phyloP scores from a whole-genome alignment of 2,888 invertebrate genomes.

The Vannuccia rotundouncinata region DNA sequence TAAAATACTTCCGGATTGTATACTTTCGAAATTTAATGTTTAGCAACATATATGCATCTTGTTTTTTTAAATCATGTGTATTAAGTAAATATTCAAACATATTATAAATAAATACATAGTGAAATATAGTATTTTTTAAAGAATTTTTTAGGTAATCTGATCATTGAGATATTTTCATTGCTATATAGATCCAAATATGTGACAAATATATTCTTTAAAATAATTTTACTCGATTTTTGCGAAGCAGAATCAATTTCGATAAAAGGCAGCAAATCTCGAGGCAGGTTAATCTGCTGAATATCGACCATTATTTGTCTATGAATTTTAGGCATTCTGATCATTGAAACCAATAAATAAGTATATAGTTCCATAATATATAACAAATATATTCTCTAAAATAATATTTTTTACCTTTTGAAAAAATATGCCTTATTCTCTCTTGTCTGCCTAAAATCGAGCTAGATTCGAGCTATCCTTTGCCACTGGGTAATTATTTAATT shows the following conservation, averaged over 20 bases:
- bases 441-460: conserved; percentile 26
- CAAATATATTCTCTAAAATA: conserved; percentile 3
- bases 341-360: conserved; percentile 9
- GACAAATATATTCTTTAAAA: not conserved
- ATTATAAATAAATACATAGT: not conserved
- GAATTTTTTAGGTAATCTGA: not conserved
- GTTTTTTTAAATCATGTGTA: not conserved
- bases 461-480: not conserved
- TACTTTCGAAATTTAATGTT: not conserved
- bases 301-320: conserved; percentile 6
- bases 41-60: not conserved
- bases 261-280: conserved; percentile 13
- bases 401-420: conserved; percentile 12
- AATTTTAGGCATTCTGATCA: conserved; percentile 7
- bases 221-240: conserved; percentile 14
- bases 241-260: conserved; percentile 10
- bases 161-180: not conserved
- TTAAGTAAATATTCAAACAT: not conserved
- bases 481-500: too few species aligned
- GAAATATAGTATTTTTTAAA: not conserved
- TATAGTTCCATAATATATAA: conserved; percentile 9
- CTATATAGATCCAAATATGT: not conserved
- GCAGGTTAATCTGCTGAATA: conserved; percentile 14
- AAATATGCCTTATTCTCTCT: conserved; percentile 20
- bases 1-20: not conserved